Base-by-base conservation (phyloP, 2,113 vertebrate genomes). In the Stigmatopora argus region DNA sequence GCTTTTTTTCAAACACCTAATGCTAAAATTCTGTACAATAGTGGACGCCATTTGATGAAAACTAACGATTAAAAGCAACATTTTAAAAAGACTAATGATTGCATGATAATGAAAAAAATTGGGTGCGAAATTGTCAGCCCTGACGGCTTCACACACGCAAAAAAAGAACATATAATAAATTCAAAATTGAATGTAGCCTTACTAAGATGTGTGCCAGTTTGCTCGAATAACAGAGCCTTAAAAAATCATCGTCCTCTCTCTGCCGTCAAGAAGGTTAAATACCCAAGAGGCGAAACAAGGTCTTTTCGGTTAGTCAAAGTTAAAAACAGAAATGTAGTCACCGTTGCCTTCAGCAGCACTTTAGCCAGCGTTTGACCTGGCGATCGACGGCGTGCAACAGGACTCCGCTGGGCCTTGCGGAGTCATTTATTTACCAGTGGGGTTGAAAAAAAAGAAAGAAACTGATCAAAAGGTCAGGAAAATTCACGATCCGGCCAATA, bases 241-340 rank as follows among this genome's bases (percentile, higher is more conserved):
- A 41, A 41, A 41, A 41, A 41, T 41, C 38, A 26, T 15, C 31
- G 19, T 46, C 72, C 71, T 56, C 74, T 80, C 69, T 51, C 69
- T 31, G 1, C 17, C 67, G 74, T 77, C 70, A 64, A 66, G 41
- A 79, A 78, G 71, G 83, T 83, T 73, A 68, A 60, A 62, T 66
- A 58, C 49, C 73, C 63, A 64, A 62, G 48, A 70, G 8, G 58
- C 67, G 14, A 77, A 74, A 66, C 47, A 41, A 63, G 13, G 12
- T 66, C 46, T 46, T 52, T 64, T 66, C 66, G 17, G n/a, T 46
- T 71, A 76, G 70, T 71, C 64, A 69, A 77, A 81, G 75, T 78
- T 77, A 74, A 58, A 80, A 69, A 1, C 51, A 18, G 18, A 38
- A 58, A 60, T 41, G 8, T 35, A 72, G 58, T 69, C 74, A 51